Conservation (phyloP, 2,113 vertebrate genomes). For the Dolichotis patagonum region DNA sequence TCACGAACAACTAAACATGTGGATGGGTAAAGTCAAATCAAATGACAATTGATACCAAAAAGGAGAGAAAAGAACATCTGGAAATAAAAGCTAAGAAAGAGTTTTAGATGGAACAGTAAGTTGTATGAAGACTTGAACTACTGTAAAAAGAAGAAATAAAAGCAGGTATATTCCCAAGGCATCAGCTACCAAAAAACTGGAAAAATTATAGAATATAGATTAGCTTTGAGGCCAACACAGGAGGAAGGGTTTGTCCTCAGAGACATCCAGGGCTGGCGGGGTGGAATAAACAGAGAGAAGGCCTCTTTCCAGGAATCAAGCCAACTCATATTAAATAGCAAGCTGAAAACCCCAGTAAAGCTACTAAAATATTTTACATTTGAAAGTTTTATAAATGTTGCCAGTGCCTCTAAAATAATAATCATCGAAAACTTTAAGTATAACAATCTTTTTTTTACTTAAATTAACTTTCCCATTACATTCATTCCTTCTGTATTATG, state of each 20-base stretch:
- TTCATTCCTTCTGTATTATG: neutral
- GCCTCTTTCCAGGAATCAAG: neutral
- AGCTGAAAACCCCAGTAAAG: neutral
- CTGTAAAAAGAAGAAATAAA: neutral
- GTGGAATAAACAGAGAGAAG: neutral
- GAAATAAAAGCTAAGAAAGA: slow-evolving; percentile 26
- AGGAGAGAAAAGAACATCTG: neutral
- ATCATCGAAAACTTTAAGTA: neutral
- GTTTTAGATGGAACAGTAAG: neutral
- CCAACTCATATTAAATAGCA: neutral
- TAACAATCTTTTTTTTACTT: neutral
- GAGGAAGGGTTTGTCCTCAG: neutral
- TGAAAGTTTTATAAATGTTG: slow-evolving; percentile 6
- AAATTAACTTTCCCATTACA: neutral
- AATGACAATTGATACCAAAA: neutral
- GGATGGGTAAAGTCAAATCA: neutral
- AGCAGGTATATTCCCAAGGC: neutral
- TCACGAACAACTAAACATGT: neutral
- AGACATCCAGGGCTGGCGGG: neutral
- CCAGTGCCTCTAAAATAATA: slow-evolving; percentile 8
- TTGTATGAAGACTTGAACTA: neutral
- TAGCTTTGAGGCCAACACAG: neutral
- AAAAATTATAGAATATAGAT: neutral
- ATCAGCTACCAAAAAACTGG: neutral
- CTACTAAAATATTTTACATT: neutral